A percentile compares a stretch with the other conserved stretches of the same genome.
Evolutionary conservation across 1,140 invertebrate genomes (phyloP).

Genomic region (Ctenoplectra terminalis): DNA sequence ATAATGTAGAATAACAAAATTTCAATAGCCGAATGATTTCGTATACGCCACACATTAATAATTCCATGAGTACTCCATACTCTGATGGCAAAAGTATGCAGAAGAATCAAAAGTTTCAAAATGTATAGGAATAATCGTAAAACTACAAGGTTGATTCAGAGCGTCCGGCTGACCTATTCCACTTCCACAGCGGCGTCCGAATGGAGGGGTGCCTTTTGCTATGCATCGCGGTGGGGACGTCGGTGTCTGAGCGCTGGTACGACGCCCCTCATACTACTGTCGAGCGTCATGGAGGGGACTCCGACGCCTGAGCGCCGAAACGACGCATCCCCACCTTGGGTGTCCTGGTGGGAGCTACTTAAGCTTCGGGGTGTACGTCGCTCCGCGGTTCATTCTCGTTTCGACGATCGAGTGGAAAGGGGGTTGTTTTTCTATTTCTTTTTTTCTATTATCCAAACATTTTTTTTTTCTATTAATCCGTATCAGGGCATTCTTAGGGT

Average conservation of each 20-base stretch:
- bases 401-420: background rate
- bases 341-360: constrained; percentile 6
- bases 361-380: background rate
- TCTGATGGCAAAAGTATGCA: background rate
- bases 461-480: background rate
- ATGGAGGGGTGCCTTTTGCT: constrained; percentile 7
- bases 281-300: background rate
- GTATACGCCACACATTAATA: background rate
- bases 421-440: background rate
- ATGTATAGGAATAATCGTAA: constrained; percentile 33
- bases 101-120: constrained; percentile 27
- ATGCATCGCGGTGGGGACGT: constrained; percentile 20
- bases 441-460: no score
- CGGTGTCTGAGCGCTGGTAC: background rate
- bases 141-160: constrained; percentile 38
- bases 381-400: constrained; percentile 9
- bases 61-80: background rate
- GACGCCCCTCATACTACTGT: constrained; percentile 28
- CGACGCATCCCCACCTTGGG: background rate
- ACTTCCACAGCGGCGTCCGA: constrained; percentile 1
- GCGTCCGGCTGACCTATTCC: constrained; percentile 45
- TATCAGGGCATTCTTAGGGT: background rate
- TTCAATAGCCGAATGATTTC: background rate
- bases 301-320: background rate
- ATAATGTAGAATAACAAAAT: background rate